Percentiles rank a stretch among this genome's conserved stretches.
These are phyloP conservation scores for Euzophera pinguis DNA, from an alignment of 2,888 invertebrate genomes.

Conservation along the genomic window DNA sequence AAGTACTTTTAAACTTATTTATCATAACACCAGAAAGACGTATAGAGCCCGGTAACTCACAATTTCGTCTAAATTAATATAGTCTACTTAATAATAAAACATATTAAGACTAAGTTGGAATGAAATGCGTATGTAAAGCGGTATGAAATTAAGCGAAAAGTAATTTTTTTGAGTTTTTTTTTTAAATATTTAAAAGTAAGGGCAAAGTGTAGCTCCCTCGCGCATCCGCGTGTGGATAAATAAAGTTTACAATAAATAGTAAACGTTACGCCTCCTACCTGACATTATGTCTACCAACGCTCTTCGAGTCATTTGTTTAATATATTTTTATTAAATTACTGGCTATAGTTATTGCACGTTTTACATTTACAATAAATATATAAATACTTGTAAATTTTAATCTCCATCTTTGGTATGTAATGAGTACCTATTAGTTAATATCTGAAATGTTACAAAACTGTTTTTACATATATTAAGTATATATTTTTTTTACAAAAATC, in stretches of 20 bases:
- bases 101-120: conserved; percentile 63
- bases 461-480: conserved; percentile 72
- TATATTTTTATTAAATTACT: conserved; percentile 76
- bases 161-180: conserved; percentile 34
- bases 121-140: conserved; percentile 58
- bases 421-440: conserved; percentile 75
- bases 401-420: conserved; percentile 76
- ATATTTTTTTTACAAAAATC: conserved; percentile 78
- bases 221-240: conserved; percentile 48
- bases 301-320: conserved; percentile 71
- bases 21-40: conserved; percentile 27
- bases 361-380: conserved; percentile 80
- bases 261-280: conserved; percentile 41
- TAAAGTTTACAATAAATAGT: conserved; percentile 74
- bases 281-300: conserved; percentile 51
- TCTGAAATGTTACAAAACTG: conserved; percentile 78
- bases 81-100: conserved; percentile 58
- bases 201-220: conserved; percentile 30
- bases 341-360: conserved; percentile 80
- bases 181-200: conserved; percentile 29
- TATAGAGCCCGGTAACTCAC: conserved; percentile 52
- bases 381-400: conserved; percentile 79
- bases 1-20: neutral
- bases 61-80: conserved; percentile 66
- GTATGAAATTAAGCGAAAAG: conserved; percentile 47